Evolutionary conservation across 2,797 vertebrate species (phyloP).

Genomic region (Urocyon cinereoargenteus): DNA sequence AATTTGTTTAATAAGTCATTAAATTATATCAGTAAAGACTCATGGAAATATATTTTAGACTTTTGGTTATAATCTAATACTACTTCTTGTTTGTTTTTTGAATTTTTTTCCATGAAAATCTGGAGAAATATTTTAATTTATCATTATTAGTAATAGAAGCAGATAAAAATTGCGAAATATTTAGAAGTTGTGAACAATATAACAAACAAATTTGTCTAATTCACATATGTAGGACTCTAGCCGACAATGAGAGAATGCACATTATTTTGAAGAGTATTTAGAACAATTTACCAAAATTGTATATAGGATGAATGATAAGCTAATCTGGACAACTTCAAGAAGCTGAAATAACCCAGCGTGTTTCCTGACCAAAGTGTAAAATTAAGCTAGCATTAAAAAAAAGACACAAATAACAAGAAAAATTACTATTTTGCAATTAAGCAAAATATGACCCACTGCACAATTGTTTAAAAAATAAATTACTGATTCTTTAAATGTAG

Average conservation of each 20-base stretch:
- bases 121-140: background rate
- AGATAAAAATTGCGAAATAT: background rate
- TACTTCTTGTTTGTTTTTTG: background rate
- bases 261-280: slow-evolving; percentile 16
- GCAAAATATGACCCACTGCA: background rate
- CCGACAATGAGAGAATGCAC: background rate
- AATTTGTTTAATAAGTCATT: background rate
- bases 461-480: background rate
- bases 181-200: background rate
- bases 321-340: background rate
- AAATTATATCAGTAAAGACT: background rate
- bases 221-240: background rate
- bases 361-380: background rate
- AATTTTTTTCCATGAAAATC: background rate
- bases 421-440: background rate
- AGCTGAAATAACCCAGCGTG: background rate
- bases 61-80: background rate
- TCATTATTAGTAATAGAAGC: background rate
- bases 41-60: background rate
- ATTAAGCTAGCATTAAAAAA: background rate
- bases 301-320: background rate
- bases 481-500: background rate
- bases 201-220: background rate
- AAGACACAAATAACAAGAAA: background rate
- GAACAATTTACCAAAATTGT: background rate